A percentile compares a stretch with the other conserved stretches of the same genome.
These are phyloP conservation scores for Odontamblyopus lacepedii DNA, from an alignment of 2,797 vertebrate genomes.

Conservation along the genomic window DNA sequence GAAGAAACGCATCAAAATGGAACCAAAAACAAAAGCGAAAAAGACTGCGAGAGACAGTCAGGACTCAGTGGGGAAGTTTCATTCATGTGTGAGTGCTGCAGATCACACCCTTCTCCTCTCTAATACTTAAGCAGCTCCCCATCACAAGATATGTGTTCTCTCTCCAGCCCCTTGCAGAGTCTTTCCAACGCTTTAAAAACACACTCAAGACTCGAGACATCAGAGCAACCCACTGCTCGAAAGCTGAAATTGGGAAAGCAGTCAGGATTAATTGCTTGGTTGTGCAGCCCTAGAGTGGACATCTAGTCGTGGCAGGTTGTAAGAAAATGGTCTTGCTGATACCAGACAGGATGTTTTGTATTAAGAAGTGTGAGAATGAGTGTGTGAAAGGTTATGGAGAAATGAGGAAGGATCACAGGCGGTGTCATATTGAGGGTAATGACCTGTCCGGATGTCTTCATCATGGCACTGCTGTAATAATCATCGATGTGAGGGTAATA, in stretches of 20 bases:
- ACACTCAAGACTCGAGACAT: constrained; percentile 50
- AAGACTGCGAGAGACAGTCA: constrained; percentile 35
- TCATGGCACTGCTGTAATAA: constrained; percentile 63
- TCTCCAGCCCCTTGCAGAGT: constrained; percentile 54
- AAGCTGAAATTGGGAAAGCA: constrained; percentile 56
- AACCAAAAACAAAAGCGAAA: constrained; percentile 63
- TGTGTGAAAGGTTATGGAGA: constrained; percentile 15
- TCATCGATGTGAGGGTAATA: constrained; percentile 49
- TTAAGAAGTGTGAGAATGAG: constrained; percentile 54
- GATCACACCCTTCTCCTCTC: constrained; percentile 70
- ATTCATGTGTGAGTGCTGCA: constrained; percentile 66
- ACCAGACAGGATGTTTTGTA: constrained; percentile 57
- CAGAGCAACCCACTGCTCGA: constrained; percentile 55
- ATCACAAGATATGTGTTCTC: constrained; percentile 60
- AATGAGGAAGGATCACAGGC: constrained; percentile 41
- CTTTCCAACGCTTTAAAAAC: constrained; percentile 59
- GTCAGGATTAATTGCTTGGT: constrained; percentile 70
- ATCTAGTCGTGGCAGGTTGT: constrained; percentile 50
- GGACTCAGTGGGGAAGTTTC: constrained; percentile 67
- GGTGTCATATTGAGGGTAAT: constrained; percentile 69
- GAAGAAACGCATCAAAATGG: constrained; percentile 65
- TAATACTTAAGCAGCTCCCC: constrained; percentile 60
- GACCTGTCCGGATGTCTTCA: constrained; percentile 71
- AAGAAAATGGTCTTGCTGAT: constrained; percentile 53
- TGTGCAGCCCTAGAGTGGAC: constrained; percentile 52